Percentiles rank a stretch among this genome's conserved stretches.
phyloP scores from a whole-genome alignment of 2,113 vertebrate genomes.

The Triplophysa dalaica region DNA sequence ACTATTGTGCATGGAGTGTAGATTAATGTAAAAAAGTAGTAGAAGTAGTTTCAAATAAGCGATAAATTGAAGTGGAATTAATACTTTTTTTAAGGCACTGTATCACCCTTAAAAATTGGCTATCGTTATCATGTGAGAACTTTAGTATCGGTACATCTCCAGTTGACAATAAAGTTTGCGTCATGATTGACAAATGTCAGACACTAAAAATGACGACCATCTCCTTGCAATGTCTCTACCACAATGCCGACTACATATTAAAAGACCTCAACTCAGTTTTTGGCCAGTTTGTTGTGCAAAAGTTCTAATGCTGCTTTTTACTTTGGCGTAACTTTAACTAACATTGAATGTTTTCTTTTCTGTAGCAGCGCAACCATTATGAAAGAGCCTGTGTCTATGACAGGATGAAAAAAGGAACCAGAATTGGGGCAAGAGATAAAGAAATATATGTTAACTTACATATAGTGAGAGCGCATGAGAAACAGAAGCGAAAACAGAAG shows the following conservation, averaged over 20 bases:
- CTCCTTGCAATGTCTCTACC: background rate
- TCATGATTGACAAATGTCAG: background rate
- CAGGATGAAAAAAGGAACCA: conserved; percentile 58
- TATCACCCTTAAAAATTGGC: too few species aligned
- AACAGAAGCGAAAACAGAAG: conserved; percentile 33
- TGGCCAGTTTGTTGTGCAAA: background rate
- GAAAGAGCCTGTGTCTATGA: conserved; percentile 61
- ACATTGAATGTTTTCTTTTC: conserved; percentile 35
- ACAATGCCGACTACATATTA: background rate
- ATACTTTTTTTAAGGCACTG: too few species aligned
- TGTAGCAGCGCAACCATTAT: conserved; percentile 65
- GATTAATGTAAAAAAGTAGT: too few species aligned
- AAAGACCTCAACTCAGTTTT: background rate
- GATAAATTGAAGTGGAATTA: too few species aligned
- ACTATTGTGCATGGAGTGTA: too few species aligned
- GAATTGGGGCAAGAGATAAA: conserved; percentile 46
- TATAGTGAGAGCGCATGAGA: conserved; percentile 41
- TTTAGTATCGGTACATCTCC: too few species aligned
- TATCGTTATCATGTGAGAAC: too few species aligned
- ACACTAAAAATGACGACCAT: background rate
- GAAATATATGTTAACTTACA: conserved; percentile 72
- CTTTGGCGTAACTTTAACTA: conserved; percentile 3
- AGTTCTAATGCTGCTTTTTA: background rate
- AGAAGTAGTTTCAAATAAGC: too few species aligned
- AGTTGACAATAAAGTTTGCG: background rate